Evolutionary conservation across 2,797 vertebrate genomes (phyloP).

Genomic region (Perodicticus potto): DNA sequence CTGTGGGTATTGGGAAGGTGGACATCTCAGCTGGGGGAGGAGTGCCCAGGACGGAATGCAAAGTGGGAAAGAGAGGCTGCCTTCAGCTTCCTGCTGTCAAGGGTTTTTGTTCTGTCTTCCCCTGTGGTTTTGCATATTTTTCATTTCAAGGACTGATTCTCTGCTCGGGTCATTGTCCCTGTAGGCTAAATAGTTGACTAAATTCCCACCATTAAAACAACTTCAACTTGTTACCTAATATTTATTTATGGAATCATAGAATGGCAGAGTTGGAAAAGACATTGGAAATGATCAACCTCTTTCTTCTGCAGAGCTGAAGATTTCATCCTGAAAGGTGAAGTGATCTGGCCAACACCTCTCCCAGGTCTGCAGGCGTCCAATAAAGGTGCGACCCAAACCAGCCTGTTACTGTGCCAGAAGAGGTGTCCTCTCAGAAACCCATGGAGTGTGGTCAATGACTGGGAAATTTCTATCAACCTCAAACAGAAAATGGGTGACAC

Average conservation of each 20-base stretch:
- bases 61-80: not conserved
- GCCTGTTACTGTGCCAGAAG: not conserved
- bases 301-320: not conserved
- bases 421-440: not conserved
- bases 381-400: not conserved
- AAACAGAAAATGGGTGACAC: not conserved
- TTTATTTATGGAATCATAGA: not conserved
- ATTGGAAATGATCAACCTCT: not conserved
- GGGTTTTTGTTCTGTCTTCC: not conserved
- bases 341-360: not conserved
- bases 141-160: constrained; percentile 42
- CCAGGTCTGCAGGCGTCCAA: not conserved
- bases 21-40: too few species aligned
- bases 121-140: not conserved
- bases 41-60: not conserved
- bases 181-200: not conserved
- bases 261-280: not conserved
- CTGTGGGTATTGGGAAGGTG: not conserved
- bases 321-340: not conserved
- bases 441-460: not conserved
- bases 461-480: constrained; percentile 6
- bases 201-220: not conserved
- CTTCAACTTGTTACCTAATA: not conserved
- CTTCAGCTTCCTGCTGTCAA: not conserved
- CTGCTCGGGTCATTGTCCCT: not conserved